A percentile compares a stretch with the other conserved stretches of the same genome.
These are phyloP conservation scores for Lasius platythorax DNA, from an alignment of 2,888 invertebrate genomes.

Conservation along the genomic window DNA sequence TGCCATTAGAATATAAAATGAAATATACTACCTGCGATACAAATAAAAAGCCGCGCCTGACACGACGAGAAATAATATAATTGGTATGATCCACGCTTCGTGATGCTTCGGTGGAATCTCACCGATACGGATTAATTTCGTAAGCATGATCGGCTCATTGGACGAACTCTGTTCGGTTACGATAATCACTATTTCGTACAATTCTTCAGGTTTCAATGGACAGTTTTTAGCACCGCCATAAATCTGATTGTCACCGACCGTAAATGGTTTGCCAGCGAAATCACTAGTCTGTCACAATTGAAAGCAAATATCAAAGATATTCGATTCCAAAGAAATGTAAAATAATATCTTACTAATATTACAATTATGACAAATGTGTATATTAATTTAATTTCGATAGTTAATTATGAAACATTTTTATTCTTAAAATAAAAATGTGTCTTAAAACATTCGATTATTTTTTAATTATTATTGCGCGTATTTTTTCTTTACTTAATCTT, in stretches of 20 bases:
- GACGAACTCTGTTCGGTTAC: conserved; percentile 32
- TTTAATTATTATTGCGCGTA: neutral
- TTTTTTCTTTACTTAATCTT: neutral
- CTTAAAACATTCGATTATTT: neutral
- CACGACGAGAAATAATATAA: conserved; percentile 56
- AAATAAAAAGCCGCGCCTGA: conserved; percentile 20
- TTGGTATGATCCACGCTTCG: conserved; percentile 66
- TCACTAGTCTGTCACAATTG: conserved; percentile 52
- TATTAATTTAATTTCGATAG: neutral
- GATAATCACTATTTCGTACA: conserved; percentile 67
- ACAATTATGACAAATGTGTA: neutral
- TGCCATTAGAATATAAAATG: neutral
- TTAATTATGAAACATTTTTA: neutral
- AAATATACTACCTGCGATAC: conserved; percentile 61
- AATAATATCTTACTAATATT: neutral
- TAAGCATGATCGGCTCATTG: conserved; percentile 45
- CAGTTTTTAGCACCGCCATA: conserved; percentile 66
- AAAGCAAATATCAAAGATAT: neutral
- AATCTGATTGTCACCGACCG: conserved; percentile 68
- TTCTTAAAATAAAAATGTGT: neutral
- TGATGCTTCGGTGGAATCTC: conserved; percentile 47
- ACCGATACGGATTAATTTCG: conserved; percentile 58
- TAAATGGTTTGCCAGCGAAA: conserved; percentile 61
- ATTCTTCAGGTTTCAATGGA: conserved; percentile 62
- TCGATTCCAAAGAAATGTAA: neutral